Evolutionary conservation across 35 echinoderm and acorn worm species (phyloP).

Genomic region (Diadema setosum): DNA sequence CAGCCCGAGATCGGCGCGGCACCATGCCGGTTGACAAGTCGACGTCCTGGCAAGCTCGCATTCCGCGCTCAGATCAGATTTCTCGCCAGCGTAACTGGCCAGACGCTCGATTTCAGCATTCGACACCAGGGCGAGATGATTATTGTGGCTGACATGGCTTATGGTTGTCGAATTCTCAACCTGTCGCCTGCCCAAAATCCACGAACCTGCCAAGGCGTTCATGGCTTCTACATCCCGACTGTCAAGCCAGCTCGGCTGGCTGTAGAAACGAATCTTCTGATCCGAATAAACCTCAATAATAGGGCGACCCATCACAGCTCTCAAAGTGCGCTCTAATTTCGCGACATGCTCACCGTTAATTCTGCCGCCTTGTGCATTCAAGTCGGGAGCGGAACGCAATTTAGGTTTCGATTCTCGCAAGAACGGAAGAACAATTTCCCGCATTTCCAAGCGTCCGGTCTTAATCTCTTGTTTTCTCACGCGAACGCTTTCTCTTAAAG

Average conservation of each 20-base stretch:
- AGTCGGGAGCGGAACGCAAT: not conserved
- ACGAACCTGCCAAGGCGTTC: not conserved
- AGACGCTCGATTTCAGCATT: not conserved
- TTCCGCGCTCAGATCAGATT: not conserved
- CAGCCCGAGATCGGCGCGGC: conserved; percentile 18
- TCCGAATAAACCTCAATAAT: not conserved
- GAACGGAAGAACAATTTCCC: not conserved
- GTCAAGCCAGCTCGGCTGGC: conserved; percentile 4
- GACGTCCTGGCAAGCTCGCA: not conserved
- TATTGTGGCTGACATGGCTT: not conserved
- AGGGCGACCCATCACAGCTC: not conserved
- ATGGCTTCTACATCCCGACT: not conserved
- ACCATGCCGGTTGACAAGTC: conserved; percentile 23
- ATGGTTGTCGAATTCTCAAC: not conserved
- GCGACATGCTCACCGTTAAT: not conserved
- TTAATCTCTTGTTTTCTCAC: not conserved
- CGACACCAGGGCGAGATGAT: not conserved
- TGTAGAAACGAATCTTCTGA: not conserved
- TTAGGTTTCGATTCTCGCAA: not conserved
- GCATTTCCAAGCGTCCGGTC: not conserved
- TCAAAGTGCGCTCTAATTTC: not conserved
- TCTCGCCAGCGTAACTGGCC: not conserved
- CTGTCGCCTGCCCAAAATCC: conserved; percentile 4
- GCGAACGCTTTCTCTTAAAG: not conserved
- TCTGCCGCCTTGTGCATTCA: not conserved